Evolutionary conservation across 1,140 invertebrate species (phyloP).

Genomic region (fruit fly (Drosophila melanogaster)): DNA sequence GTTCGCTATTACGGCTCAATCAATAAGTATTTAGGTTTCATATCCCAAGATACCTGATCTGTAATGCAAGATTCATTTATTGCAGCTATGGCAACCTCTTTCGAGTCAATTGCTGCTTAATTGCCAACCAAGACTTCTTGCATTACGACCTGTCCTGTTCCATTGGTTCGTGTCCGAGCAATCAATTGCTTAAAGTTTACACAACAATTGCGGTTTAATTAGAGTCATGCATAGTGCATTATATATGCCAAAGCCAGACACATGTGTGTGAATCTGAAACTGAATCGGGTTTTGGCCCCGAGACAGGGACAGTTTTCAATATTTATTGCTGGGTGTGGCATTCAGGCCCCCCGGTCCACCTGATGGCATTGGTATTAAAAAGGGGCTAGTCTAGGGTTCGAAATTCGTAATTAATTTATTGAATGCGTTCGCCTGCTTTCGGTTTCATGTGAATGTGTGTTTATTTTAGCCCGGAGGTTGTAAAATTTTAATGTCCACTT

Average conservation of each 20-base stretch:
- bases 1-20: slow-evolving; percentile 17
- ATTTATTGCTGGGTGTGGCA: slow-evolving; percentile 50
- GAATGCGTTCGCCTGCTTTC: slow-evolving; percentile 59
- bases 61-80: slow-evolving; percentile 24
- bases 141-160: slow-evolving; percentile 27
- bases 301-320: slow-evolving; percentile 36
- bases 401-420: slow-evolving; percentile 78
- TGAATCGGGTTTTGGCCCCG: slow-evolving; percentile 19
- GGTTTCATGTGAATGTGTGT: slow-evolving; percentile 39
- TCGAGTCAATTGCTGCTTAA: slow-evolving; percentile 41
- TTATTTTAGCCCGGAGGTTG: slow-evolving; percentile 49
- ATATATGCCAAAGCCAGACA: slow-evolving; percentile 40
- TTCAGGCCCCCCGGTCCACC: slow-evolving; percentile 5
- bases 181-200: slow-evolving; percentile 61
- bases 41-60: not conserved
- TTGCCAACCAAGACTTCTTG: slow-evolving; percentile 34
- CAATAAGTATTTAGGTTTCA: slow-evolving; percentile 16
- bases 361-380: slow-evolving; percentile 25
- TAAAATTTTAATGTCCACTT: slow-evolving; percentile 81
- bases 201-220: slow-evolving; percentile 71
- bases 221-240: slow-evolving; percentile 55
- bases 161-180: slow-evolving; percentile 37
- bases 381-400: slow-evolving; percentile 61
- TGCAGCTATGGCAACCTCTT: slow-evolving; percentile 17
- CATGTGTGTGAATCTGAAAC: slow-evolving; percentile 43